Evolutionary conservation across 2,113 vertebrate genomes (phyloP).

Genomic region (Emydocephalus ijimae): DNA sequence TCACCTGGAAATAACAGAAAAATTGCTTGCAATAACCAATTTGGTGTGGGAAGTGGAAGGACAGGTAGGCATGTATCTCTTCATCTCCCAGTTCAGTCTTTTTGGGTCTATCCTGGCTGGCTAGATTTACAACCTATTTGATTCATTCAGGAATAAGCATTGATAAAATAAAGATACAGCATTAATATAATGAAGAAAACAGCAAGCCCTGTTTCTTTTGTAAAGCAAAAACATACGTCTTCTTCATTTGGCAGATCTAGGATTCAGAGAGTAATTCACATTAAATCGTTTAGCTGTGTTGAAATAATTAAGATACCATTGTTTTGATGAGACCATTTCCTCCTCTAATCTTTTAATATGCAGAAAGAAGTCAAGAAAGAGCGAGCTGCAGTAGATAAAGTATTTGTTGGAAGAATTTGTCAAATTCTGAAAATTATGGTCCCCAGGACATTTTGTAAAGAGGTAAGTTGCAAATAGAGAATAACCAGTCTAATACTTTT

Average conservation of each 20-base stretch:
- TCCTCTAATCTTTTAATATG: constrained; percentile 31
- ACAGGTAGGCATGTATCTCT: background rate
- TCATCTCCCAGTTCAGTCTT: background rate
- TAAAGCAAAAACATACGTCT: background rate
- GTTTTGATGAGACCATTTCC: background rate
- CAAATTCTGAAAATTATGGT: constrained; percentile 86
- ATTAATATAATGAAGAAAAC: background rate
- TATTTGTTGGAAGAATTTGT: constrained; percentile 81
- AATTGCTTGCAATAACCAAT: background rate
- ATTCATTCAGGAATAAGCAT: background rate
- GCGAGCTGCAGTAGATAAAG: constrained; percentile 83
- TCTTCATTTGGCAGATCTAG: background rate
- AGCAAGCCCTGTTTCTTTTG: background rate
- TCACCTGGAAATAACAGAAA: background rate
- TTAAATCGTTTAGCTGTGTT: background rate
- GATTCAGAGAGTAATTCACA: background rate
- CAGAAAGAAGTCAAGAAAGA: constrained; percentile 92
- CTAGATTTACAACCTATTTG: background rate
- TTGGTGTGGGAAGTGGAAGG: background rate
- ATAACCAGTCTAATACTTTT: background rate
- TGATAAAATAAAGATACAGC: background rate
- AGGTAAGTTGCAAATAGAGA: constrained; percentile 73
- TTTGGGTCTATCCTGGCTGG: background rate
- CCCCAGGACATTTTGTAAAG: constrained; percentile 84
- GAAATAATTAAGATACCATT: background rate